These are phyloP conservation scores for Dermatemys mawii DNA, from an alignment of 2,113 vertebrate genomes.

Conservation along the genomic window DNA sequence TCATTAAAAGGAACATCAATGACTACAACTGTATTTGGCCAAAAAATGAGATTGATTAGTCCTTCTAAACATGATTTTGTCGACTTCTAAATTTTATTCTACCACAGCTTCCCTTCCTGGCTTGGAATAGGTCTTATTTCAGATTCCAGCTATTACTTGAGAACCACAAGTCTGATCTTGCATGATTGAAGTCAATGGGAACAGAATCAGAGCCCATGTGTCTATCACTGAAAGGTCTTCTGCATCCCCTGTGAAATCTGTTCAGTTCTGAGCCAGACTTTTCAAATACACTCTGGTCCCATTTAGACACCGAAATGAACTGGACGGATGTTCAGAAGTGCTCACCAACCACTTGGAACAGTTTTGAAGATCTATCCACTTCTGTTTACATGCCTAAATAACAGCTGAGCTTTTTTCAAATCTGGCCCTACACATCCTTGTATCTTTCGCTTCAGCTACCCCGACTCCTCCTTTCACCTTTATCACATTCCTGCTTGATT, in stretches of 20 bases:
- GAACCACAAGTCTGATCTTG: neutral
- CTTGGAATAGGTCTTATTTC: neutral
- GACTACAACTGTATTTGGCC: neutral
- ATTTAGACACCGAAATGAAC: neutral
- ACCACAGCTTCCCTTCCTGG: neutral
- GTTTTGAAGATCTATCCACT: neutral
- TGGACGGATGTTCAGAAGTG: neutral
- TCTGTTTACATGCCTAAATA: neutral
- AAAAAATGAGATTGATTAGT: neutral
- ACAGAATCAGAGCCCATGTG: neutral
- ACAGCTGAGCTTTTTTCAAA: neutral
- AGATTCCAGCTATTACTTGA: neutral
- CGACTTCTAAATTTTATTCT: neutral
- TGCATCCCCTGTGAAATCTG: neutral
- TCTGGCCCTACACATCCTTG: neutral
- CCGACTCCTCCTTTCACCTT: neutral
- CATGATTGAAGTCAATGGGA: neutral
- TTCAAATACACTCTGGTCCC: neutral
- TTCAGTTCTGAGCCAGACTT: neutral
- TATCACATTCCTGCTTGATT: neutral
- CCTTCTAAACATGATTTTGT: neutral
- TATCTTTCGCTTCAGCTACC: neutral
- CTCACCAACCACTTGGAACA: neutral
- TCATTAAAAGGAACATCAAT: neutral
- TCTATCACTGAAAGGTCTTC: neutral